Base-by-base conservation (phyloP, 2,113 vertebrate genomes). In the Salvator merianae region DNA sequence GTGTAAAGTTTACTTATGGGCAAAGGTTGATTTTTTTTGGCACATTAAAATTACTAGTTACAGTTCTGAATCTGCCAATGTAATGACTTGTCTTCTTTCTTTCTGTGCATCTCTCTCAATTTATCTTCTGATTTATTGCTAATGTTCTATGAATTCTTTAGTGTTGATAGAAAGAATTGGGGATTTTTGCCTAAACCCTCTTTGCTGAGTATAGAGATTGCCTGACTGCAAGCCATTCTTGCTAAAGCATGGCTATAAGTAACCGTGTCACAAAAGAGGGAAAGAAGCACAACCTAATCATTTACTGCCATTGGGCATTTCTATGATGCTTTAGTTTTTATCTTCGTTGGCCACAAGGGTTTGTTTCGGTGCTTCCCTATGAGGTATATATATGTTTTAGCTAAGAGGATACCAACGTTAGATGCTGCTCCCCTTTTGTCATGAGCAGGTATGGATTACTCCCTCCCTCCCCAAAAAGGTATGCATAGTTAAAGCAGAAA, bases 301-400 rank as follows among this genome's bases (percentile, higher is more conserved):
- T 50, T 74, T 30, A 43, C 10, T 82, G 18, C 70, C 18, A 14
- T 62, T 30, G 63, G 28, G 28, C 53, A 22, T 73, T 40, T 18
- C 40, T n/a, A 81, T 36, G 79, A 38, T 13, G 2, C 36, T 9
- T 63, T 38, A 12, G 5, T 40, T 47, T 34, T 36, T 47, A 22
- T 40, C 26, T 62, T 12, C 24, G 3, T 34, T 53, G 38, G n/a
- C 43, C 14, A 73, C 13, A 32, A 0, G 76, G 38, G 0, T 2
- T 0, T 20, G 36, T 32, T 38, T 73, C 20, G 28, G 63, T 40
- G 22, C 9, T 59, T 62, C 0, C 0, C 71, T 50, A 0, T 77
- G 0, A 40, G 26, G 47, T 3, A 12, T 14, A 0, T 18, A 62
- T 50, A 50, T 50, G 47, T 12, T 50, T 50, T 50, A 50, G 6